Conservation (phyloP, 2,113 vertebrate genomes). For the Scytalopus superciliaris region DNA sequence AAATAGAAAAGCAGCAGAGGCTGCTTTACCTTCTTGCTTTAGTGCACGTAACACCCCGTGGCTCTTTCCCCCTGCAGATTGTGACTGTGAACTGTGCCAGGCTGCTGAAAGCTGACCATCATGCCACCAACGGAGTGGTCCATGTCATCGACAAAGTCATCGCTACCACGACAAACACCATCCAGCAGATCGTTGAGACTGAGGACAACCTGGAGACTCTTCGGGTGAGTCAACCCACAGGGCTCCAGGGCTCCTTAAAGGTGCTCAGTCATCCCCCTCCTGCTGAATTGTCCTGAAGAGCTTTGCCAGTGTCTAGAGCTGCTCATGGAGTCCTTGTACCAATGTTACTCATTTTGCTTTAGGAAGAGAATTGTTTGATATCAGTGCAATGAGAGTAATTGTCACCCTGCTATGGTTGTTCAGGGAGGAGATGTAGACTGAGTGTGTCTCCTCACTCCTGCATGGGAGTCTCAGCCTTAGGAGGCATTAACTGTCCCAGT, state of each 20-base stretch:
- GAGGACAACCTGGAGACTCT: constrained; percentile 92
- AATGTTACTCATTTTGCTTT: not conserved
- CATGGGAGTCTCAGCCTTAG: not conserved
- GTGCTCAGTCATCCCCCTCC: not conserved
- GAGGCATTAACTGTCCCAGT: not conserved
- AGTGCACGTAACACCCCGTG: not conserved
- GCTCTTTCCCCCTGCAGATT: constrained; percentile 75
- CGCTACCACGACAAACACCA: constrained; percentile 85
- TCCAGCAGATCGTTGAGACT: constrained; percentile 84
- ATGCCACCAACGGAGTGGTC: constrained; percentile 95
- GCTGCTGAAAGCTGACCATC: constrained; percentile 93
- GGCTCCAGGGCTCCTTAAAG: not conserved
- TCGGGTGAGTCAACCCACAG: constrained; percentile 72
- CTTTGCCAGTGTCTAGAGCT: not conserved
- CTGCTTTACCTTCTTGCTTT: not conserved
- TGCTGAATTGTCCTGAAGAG: not conserved
- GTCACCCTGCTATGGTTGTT: not conserved
- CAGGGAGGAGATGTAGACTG: not conserved
- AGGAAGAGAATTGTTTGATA: not conserved
- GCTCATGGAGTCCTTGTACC: not conserved
- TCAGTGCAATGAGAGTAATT: not conserved
- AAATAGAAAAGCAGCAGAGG: not conserved
- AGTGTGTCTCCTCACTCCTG: not conserved
- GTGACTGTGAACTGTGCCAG: constrained; percentile 97
- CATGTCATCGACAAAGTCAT: constrained; percentile 97